Evolutionary conservation across 2,113 vertebrate genomes (phyloP), one percentile per base, ranked within the genome.

Genomic region (Calyptommatus sinebrachiatus): DNA sequence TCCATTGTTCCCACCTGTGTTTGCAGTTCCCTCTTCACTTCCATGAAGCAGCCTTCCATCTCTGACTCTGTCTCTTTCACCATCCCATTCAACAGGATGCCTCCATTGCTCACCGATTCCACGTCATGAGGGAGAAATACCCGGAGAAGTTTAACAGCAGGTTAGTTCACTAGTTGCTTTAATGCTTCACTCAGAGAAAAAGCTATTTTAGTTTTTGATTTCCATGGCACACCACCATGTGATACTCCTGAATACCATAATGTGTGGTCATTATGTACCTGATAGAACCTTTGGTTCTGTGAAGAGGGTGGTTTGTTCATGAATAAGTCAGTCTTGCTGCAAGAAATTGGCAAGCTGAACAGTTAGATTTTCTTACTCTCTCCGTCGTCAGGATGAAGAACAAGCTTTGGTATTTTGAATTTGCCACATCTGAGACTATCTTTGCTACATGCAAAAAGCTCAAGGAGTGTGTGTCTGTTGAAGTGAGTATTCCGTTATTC

Each of bases 71-170:
- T 80, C 61, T 75, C 21, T 66, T 86, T 35, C 73, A 18, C 7
- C n/a, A 18, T 66, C 82, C 31, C 41, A 72, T 72, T 72, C 60
- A 69, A 35, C 88, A 99, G 97, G 97, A 99, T 57, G 97, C 97
- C 4, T 98, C 97, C 7, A 98, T 99, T 61, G 97, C 97, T 85
- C 97, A 98, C 81, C 95, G 96, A 48, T 99, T 99, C 85, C 97
- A 99, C 77, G 91, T 96, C 70, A 97, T 97, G 97, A 92, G 97
- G 88, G 97, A 99, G 91, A 99, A 98, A 87, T 93, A 96, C 83
- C 97, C 97, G 0, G 96, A 97, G 89, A 98, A 95, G 88, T 99
- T 99, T 91, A 99, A 97, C 89, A 99, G 97, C 96, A 96, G 97
- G 97, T 98, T 61, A 88, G 83, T 21, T 28, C 20, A 18, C 14